These are phyloP conservation scores for Hydraecia micacea DNA, from an alignment of 2,888 invertebrate species.

Conservation along the genomic window DNA sequence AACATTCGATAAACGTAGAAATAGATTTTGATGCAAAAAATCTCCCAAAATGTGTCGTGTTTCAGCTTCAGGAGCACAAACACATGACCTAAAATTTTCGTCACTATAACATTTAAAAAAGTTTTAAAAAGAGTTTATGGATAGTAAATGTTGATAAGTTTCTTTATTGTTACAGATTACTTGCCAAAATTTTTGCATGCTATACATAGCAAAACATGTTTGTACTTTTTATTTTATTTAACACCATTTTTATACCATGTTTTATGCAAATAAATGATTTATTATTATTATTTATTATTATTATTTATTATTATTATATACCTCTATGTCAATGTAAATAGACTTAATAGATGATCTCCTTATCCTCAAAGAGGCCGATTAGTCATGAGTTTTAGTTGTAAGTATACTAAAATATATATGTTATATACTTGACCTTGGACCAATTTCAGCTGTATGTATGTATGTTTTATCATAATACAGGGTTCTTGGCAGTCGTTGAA, in stretches of 20 bases:
- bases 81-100: not conserved
- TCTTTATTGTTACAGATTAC: no score
- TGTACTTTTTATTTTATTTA: no score
- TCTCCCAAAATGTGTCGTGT: not conserved
- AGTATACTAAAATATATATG: constrained; percentile 22
- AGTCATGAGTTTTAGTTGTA: constrained; percentile 37
- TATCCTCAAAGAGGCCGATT: constrained; percentile 24
- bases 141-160: no score
- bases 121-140: no score
- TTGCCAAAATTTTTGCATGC: no score
- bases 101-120: no score
- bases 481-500: constrained; percentile 22
- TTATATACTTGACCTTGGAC: constrained; percentile 49
- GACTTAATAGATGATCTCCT: not conserved
- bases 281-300: no score
- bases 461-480: constrained; percentile 28
- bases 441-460: constrained; percentile 29
- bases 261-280: no score
- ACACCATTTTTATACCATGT: no score
- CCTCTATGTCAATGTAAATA: not conserved
- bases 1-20: not conserved
- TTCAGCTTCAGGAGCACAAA: not conserved
- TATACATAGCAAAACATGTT: no score
- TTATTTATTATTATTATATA: no score
- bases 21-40: not conserved